Evolutionary conservation across 1,140 invertebrate species (phyloP).

Genomic region (Bilobella aurantiaca): DNA sequence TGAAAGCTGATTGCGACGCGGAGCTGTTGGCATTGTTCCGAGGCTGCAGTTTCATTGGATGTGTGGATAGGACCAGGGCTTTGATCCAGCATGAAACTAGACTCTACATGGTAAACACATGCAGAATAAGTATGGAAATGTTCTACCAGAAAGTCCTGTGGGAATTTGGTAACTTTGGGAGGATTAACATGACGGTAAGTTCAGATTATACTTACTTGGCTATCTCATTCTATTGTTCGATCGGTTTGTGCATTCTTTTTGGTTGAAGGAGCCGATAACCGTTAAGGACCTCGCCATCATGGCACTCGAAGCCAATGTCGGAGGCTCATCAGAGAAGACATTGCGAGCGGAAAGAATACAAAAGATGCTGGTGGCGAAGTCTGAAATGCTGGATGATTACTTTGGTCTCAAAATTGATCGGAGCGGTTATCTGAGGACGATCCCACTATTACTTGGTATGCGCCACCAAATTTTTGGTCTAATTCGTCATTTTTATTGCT

Average conservation of each 20-base stretch:
- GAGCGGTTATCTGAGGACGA: conserved; percentile 51
- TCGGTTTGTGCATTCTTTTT: no score
- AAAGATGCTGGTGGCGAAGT: conserved; percentile 60
- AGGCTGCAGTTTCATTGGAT: conserved; percentile 80
- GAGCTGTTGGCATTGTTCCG: conserved; percentile 63
- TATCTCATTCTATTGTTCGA: no score
- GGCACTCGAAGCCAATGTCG: no score
- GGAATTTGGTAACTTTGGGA: conserved; percentile 83
- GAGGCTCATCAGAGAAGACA: no score
- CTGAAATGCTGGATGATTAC: conserved; percentile 79
- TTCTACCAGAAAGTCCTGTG: conserved; percentile 85
- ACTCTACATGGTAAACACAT: conserved; percentile 67
- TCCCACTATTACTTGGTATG: conserved; percentile 62
- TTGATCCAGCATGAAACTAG: conserved; percentile 79
- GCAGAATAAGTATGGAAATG: conserved; percentile 69
- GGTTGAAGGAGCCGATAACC: no score
- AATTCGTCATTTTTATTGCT: background rate
- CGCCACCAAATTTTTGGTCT: no score
- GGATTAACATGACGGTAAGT: no score
- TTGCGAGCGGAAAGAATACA: no score
- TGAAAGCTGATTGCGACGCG: conserved; percentile 54
- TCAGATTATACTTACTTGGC: no score
- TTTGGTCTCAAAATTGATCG: conserved; percentile 74
- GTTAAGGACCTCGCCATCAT: no score
- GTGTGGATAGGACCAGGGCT: conserved; percentile 58